A percentile compares a stretch with the other conserved stretches of the same genome.
Conservation (phyloP, 2,113 vertebrate species). For the Romanogobio albipinnatus region DNA sequence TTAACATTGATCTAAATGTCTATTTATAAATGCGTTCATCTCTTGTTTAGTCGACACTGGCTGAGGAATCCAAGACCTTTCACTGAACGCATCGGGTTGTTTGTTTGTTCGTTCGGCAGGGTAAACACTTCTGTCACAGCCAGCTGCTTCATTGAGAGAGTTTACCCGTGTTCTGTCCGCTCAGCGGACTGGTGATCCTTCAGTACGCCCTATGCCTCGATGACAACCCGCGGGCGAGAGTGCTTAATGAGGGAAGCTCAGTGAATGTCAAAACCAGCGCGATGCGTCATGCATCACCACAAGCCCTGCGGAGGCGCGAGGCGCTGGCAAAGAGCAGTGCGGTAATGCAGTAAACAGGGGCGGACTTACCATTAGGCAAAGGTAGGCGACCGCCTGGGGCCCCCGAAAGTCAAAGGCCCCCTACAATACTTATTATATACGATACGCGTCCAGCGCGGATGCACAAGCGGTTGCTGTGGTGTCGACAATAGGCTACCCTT, state of each 20-base stretch:
- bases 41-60: neutral
- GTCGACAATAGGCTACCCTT: no score
- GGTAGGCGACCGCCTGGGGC: no score
- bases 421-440: no score
- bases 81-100: neutral
- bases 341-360: conserved; percentile 39
- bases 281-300: conserved; percentile 53
- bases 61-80: neutral
- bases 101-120: neutral
- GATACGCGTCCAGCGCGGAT: no score
- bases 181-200: conserved; percentile 16
- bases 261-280: conserved; percentile 50
- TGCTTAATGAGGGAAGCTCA: conserved; percentile 47
- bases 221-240: conserved; percentile 32
- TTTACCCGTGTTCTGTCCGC: neutral
- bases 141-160: conserved; percentile 7
- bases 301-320: conserved; percentile 21
- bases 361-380: no score
- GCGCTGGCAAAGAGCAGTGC: conserved; percentile 1
- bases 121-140: neutral
- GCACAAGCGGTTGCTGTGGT: no score
- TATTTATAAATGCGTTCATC: neutral
- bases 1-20: neutral
- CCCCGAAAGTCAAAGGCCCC: no score
- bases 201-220: neutral